phyloP scores from a whole-genome alignment of 1,140 invertebrate species.

The Trigoniulus corallinus region DNA sequence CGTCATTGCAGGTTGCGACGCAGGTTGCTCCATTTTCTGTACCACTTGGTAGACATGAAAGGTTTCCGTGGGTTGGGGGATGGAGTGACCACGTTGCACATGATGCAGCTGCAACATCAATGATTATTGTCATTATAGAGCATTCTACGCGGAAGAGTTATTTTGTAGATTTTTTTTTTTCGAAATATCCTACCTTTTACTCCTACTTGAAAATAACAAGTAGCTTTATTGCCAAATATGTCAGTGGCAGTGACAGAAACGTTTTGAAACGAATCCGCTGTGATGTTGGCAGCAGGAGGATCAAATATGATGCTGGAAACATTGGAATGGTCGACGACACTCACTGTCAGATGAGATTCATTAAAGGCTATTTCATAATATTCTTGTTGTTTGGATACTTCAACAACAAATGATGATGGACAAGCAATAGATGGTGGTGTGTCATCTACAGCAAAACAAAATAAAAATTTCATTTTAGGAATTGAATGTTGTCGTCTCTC shows the following conservation, averaged over 20 bases:
- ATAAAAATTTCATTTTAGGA: slow-evolving; percentile 5
- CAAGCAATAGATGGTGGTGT: slow-evolving; percentile 85
- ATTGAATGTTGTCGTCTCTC: neutral
- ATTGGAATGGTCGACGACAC: slow-evolving; percentile 73
- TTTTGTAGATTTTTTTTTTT: neutral
- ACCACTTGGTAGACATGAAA: slow-evolving; percentile 64
- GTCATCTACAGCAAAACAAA: slow-evolving; percentile 46
- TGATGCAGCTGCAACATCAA: slow-evolving; percentile 45
- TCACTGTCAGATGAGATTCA: slow-evolving; percentile 66
- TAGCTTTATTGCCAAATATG: slow-evolving; percentile 71
- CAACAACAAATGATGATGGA: slow-evolving; percentile 88
- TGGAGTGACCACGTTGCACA: slow-evolving; percentile 88
- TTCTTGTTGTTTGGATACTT: slow-evolving; percentile 73
- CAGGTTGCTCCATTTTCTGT: slow-evolving; percentile 54
- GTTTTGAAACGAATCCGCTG: slow-evolving; percentile 81
- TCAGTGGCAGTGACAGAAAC: slow-evolving; percentile 82
- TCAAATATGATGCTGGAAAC: slow-evolving; percentile 53
- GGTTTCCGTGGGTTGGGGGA: slow-evolving; percentile 65
- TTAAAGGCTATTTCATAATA: slow-evolving; percentile 85
- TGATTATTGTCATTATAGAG: slow-evolving; percentile 1
- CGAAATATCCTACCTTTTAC: slow-evolving; percentile 19
- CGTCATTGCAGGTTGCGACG: slow-evolving; percentile 76
- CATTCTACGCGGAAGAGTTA: too few species aligned
- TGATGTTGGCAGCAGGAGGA: slow-evolving; percentile 70
- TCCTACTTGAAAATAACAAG: slow-evolving; percentile 79